These are phyloP conservation scores for Poecilobothrus nobilitatus DNA, from an alignment of 2,888 invertebrate species.

Conservation along the genomic window DNA sequence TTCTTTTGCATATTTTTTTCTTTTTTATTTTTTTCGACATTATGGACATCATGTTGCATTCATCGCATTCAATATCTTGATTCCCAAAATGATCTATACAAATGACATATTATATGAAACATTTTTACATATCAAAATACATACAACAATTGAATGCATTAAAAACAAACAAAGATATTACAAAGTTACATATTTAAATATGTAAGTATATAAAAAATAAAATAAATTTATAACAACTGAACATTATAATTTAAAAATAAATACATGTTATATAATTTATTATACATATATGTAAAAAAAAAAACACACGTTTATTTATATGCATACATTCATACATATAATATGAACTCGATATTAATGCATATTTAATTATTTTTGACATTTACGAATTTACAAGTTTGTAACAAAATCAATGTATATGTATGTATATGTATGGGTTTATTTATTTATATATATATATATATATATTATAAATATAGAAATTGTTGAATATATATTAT, in stretches of 20 bases:
- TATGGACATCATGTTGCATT: constrained; percentile 3
- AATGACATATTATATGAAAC: background rate
- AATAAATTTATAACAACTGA: background rate
- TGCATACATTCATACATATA: background rate
- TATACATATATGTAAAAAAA: no score
- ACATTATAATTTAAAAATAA: background rate
- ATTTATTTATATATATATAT: no score
- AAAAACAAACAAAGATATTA: background rate
- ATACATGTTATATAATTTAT: no score
- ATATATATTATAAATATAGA: no score
- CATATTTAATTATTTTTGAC: constrained; percentile 1
- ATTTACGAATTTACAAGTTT: background rate
- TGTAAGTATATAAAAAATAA: background rate
- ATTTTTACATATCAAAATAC: no score
- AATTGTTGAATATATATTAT: no score
- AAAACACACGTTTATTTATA: no score
- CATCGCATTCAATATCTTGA: constrained; percentile 1
- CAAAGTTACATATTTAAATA: background rate
- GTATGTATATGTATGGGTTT: no score
- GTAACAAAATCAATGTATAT: background rate
- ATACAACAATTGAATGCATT: background rate
- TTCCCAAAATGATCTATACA: background rate
- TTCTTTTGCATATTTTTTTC: background rate
- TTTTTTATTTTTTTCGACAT: background rate
- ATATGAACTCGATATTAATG: background rate